Percentiles rank a stretch among this genome's conserved stretches.
Evolutionary conservation across 2,113 vertebrate genomes (phyloP).

Genomic region (Lutjanus erythropterus): DNA sequence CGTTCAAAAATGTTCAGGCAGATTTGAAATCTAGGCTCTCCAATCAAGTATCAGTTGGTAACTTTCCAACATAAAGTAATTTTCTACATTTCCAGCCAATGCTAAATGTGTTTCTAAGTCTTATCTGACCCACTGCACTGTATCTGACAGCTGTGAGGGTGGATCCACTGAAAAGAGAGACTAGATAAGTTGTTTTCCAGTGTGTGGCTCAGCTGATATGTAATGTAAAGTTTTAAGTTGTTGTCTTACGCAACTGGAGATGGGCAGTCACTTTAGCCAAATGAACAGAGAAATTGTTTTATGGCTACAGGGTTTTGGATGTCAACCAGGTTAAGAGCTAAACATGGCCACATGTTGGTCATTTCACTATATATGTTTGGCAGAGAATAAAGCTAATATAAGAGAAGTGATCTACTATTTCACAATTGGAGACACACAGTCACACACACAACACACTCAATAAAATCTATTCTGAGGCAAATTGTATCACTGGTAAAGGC

Average conservation of each 20-base stretch:
- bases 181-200: constrained; percentile 21
- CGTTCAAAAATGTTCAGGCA: background rate
- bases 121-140: constrained; percentile 33
- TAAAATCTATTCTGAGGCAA: too few relatives aligned
- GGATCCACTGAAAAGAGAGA: constrained; percentile 2
- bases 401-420: background rate
- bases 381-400: background rate
- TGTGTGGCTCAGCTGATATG: constrained; percentile 11
- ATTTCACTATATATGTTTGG: background rate
- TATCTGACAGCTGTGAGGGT: constrained; percentile 29
- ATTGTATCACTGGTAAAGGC: too few relatives aligned
- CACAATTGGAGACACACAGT: background rate
- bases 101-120: background rate
- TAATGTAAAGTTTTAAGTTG: too few relatives aligned
- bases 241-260: background rate
- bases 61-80: background rate
- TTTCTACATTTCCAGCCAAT: constrained; percentile 12
- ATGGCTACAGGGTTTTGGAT: background rate
- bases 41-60: constrained; percentile 26
- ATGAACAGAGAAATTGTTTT: background rate
- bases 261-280: background rate
- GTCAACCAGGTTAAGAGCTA: background rate
- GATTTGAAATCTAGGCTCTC: constrained; percentile 36
- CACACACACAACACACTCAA: too few relatives aligned
- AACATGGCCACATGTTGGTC: background rate